Evolutionary conservation across 92 coral and sea anemone genomes (phyloP), one percentile per base, ranked within the genome.

Genomic region (Umimayanthus chanpuru): DNA sequence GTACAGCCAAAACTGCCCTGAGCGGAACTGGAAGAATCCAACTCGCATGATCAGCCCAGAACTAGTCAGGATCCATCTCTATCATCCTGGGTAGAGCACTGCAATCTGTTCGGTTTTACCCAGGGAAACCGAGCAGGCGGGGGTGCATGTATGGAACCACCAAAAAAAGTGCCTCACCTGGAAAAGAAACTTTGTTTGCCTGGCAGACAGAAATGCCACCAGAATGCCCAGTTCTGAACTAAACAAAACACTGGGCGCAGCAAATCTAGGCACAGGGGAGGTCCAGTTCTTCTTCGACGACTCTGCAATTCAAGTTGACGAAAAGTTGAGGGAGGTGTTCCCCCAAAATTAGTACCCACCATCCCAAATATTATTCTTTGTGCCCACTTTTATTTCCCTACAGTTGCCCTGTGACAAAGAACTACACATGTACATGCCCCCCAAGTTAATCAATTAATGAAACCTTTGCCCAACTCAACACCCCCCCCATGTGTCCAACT

Each of bases 121-220:
- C 36, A 32, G 2, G 36, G 2, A 32, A 32, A 32, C 36, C 36
- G 36, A 32, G 36, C 36, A 32, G 36, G 75, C n/a, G 67, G 36
- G 36, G 36, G 36, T 32, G 36, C 36, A 32, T 32, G 36, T 32
- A 0, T 32, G 36, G 2, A 32, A 32, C 36, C 36, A 32, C 2
- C 36, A 32, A 32, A 32, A 32, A 32, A 32, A 32, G 36, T 2
- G 36, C 20, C 20, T 73, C 5, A 73, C 77, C 10, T 73, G 77
- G 77, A 73, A 36, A 36, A 73, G 77, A 36, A 73, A 73, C 47
- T 73, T 73, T 10, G 77, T 73, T 73, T 73, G 77, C 77, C 47
- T 73, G 25, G 77, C 77, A 73, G 77, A 73, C 43, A 73, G 44
- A 36, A 73, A 73, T 73, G 77, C 77, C 47, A 73, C 77, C 47